These are phyloP conservation scores for Tinea semifulvella DNA, from an alignment of 2,888 invertebrate genomes.

Conservation along the genomic window DNA sequence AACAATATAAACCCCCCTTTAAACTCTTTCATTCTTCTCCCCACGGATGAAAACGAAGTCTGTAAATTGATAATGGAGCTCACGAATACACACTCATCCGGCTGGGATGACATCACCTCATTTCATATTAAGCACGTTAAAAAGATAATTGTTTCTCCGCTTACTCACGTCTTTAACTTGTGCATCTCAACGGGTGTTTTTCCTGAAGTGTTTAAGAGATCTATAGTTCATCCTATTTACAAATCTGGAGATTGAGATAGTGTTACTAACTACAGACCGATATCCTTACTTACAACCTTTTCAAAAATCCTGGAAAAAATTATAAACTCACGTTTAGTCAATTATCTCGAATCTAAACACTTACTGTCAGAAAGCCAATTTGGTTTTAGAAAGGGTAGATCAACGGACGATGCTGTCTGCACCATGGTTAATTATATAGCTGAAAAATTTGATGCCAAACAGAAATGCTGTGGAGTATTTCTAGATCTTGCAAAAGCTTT, in stretches of 20 bases:
- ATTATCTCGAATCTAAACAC: neutral
- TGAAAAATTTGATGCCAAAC: neutral
- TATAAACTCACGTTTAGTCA: neutral
- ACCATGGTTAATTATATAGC: neutral
- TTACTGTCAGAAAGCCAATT: constrained; percentile 14
- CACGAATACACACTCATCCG: neutral
- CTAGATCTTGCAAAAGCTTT: constrained; percentile 10
- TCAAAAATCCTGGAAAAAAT: constrained; percentile 14
- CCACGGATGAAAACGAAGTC: constrained; percentile 8
- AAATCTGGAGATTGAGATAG: constrained; percentile 16
- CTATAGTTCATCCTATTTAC: constrained; percentile 15
- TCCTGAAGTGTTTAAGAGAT: neutral
- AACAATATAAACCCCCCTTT: too few species aligned
- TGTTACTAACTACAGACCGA: constrained; percentile 18
- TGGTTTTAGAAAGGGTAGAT: constrained; percentile 16
- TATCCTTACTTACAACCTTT: constrained; percentile 16
- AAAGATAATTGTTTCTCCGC: neutral
- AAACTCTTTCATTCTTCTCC: neutral
- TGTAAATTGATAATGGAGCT: neutral
- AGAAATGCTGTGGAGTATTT: constrained; percentile 10
- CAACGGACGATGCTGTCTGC: neutral
- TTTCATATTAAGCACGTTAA: neutral
- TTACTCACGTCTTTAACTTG: constrained; percentile 5
- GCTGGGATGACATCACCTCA: neutral
- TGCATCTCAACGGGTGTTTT: neutral